Percentiles rank a stretch among this genome's conserved stretches.
These are phyloP conservation scores for Trachelus troglodyta DNA, from an alignment of 2,888 invertebrate genomes.

Conservation along the genomic window DNA sequence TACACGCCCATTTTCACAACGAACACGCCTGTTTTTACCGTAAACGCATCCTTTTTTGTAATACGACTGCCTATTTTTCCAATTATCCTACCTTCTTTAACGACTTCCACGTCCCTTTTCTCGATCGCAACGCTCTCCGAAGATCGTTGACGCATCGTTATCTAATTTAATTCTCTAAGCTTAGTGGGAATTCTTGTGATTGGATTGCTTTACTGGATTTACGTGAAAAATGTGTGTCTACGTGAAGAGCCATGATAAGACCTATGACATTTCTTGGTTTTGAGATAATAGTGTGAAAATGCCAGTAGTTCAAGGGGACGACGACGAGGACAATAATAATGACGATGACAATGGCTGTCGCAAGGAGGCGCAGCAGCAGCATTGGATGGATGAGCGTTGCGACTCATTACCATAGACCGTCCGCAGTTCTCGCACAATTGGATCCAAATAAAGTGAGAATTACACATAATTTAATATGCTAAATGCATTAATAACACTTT, in stretches of 20 bases:
- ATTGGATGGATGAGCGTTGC: constrained; percentile 68
- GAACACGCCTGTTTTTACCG: background rate
- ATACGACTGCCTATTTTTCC: background rate
- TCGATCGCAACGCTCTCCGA: background rate
- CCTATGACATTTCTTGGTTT: background rate
- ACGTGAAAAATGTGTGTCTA: background rate
- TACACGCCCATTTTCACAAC: background rate
- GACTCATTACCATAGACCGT: constrained; percentile 42
- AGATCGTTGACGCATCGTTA: background rate
- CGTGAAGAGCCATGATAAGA: background rate
- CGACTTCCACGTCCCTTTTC: background rate
- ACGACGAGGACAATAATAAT: background rate
- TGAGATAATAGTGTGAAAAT: background rate
- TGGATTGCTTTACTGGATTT: background rate
- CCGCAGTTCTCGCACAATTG: constrained; percentile 38
- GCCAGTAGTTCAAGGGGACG: constrained; percentile 2
- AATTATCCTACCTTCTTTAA: background rate
- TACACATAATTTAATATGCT: background rate
- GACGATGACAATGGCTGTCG: constrained; percentile 59
- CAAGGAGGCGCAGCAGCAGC: constrained; percentile 75
- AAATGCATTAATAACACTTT: background rate
- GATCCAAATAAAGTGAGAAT: constrained; percentile 35
- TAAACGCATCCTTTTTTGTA: background rate
- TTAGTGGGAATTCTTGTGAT: background rate
- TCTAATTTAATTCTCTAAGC: background rate